Conservation (phyloP, 2,888 invertebrate genomes). For the Coremacera marginata region DNA sequence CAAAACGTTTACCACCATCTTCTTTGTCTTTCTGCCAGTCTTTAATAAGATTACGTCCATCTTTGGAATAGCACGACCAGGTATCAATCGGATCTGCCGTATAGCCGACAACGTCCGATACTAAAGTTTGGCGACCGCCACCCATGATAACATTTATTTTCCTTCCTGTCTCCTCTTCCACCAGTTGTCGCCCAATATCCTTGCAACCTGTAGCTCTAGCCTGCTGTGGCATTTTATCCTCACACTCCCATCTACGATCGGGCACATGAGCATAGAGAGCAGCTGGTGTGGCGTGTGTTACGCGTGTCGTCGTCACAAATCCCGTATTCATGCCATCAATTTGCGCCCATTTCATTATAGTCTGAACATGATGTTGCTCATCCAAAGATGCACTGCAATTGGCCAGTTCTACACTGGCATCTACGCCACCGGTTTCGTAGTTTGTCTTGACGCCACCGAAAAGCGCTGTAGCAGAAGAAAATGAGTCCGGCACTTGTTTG, state of each 20-base stretch:
- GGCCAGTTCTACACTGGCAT: constrained; percentile 74
- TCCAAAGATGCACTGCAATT: constrained; percentile 78
- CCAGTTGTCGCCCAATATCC: constrained; percentile 86
- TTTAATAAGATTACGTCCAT: constrained; percentile 81
- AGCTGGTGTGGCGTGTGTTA: constrained; percentile 89
- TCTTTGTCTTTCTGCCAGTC: constrained; percentile 77
- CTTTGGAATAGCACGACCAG: constrained; percentile 78
- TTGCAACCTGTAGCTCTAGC: constrained; percentile 74
- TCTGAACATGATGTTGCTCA: constrained; percentile 73
- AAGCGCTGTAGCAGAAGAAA: constrained; percentile 88
- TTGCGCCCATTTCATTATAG: constrained; percentile 81
- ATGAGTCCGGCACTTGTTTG: constrained; percentile 90
- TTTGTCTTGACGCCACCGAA: constrained; percentile 88
- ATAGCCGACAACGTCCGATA: constrained; percentile 72
- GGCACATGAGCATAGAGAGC: constrained; percentile 84
- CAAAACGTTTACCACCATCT: constrained; percentile 71
- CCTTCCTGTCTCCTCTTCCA: constrained; percentile 83
- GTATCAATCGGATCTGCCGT: constrained; percentile 74
- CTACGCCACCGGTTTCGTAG: constrained; percentile 82
- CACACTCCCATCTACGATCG: constrained; percentile 86
- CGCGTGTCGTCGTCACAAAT: constrained; percentile 88
- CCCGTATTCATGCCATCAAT: constrained; percentile 83
- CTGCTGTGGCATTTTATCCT: constrained; percentile 74
- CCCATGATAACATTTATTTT: constrained; percentile 78
- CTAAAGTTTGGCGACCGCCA: constrained; percentile 82